These are phyloP conservation scores for Alethe castanea DNA, from an alignment of 2,113 vertebrate species.

Conservation along the genomic window DNA sequence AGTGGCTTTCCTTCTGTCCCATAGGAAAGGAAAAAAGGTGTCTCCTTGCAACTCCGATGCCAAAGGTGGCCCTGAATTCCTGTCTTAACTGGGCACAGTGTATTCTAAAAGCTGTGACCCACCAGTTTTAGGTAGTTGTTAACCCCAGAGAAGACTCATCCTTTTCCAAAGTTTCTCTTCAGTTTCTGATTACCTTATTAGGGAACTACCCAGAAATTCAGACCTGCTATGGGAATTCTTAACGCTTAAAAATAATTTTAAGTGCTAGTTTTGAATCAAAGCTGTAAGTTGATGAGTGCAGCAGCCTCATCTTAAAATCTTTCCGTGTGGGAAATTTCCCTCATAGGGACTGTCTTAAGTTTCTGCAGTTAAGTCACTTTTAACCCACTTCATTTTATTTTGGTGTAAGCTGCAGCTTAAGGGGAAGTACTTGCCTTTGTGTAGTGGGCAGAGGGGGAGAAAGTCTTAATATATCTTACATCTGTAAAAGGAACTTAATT, in stretches of 20 bases:
- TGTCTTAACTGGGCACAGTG: not conserved
- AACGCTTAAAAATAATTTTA: not conserved
- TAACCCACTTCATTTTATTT: not conserved
- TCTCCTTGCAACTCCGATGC: not conserved
- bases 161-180: not conserved
- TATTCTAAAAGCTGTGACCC: not conserved
- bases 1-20: not conserved
- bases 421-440: not conserved
- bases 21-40: not conserved
- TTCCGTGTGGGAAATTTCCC: not conserved
- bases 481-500: not conserved
- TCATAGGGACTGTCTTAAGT: rapidly evolving
- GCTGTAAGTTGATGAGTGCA: not conserved
- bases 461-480: not conserved
- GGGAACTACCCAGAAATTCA: not conserved
- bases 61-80: not conserved
- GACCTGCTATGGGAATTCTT: rapidly evolving
- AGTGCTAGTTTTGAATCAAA: not conserved
- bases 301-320: not conserved
- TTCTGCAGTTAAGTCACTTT: not conserved
- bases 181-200: not conserved
- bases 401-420: not conserved
- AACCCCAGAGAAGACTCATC: not conserved
- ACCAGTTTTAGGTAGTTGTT: not conserved
- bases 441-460: not conserved